phyloP scores from a whole-genome alignment of 2,113 vertebrate species.

The Zapornia atra region DNA sequence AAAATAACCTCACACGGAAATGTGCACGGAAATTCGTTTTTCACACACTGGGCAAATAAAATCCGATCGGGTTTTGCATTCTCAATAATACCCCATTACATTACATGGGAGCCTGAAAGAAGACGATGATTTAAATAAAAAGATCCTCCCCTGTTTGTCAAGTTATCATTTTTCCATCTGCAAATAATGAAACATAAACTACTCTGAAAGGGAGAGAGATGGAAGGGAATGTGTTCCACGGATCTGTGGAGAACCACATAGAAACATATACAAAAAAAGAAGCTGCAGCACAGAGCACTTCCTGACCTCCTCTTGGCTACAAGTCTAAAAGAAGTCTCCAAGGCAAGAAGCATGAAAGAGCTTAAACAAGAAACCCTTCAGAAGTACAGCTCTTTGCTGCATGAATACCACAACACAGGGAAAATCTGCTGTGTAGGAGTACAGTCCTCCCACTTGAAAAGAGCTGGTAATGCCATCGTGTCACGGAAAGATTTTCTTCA shows the following conservation, averaged over 20 bases:
- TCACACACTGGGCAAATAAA: neutral
- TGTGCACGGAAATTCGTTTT: neutral
- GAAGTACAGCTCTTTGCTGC: slow-evolving; percentile 73
- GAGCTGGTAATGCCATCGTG: slow-evolving; percentile 78
- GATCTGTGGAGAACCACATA: slow-evolving; percentile 69
- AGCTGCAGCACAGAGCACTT: slow-evolving; percentile 63
- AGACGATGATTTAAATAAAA: slow-evolving; percentile 61
- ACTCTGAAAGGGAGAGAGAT: slow-evolving; percentile 41
- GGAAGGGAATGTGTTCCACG: slow-evolving; percentile 60
- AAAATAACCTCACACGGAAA: slow-evolving; percentile 38
- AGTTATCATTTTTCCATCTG: slow-evolving; percentile 66
- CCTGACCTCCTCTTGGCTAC: slow-evolving; percentile 68
- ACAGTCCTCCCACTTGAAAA: slow-evolving; percentile 79
- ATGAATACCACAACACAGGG: slow-evolving; percentile 82
- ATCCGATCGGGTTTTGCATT: slow-evolving; percentile 46
- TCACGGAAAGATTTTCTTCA: slow-evolving; percentile 73
- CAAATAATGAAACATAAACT: slow-evolving; percentile 69
- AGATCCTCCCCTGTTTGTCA: slow-evolving; percentile 61
- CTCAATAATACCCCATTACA: slow-evolving; percentile 47
- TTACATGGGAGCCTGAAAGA: slow-evolving; percentile 48
- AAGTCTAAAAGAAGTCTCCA: slow-evolving; percentile 58
- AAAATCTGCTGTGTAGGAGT: slow-evolving; percentile 79
- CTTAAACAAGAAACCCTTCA: slow-evolving; percentile 67
- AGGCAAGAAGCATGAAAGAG: slow-evolving; percentile 61
- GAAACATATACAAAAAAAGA: slow-evolving; percentile 71